Conservation (phyloP, 2,113 vertebrate genomes). For the Takifugu flavidus region DNA sequence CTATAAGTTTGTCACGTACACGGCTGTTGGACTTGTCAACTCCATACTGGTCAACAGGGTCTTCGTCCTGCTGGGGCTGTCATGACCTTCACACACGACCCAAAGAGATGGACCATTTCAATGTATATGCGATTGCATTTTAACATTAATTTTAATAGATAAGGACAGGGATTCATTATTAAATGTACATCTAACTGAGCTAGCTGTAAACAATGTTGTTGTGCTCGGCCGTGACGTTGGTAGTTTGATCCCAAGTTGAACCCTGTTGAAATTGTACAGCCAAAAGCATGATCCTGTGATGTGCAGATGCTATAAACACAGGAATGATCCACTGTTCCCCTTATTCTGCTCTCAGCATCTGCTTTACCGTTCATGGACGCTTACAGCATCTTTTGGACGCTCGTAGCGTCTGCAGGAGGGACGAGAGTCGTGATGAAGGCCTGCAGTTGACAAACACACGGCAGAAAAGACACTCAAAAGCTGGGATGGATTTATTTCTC, state of each 20-base stretch:
- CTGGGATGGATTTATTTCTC: slow-evolving; percentile 47
- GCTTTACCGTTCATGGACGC: not conserved
- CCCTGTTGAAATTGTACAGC: not conserved
- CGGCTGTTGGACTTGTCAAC: slow-evolving; percentile 80
- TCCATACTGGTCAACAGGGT: slow-evolving; percentile 80
- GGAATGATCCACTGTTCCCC: too few species aligned
- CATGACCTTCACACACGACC: slow-evolving; percentile 51
- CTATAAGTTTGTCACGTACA: slow-evolving; percentile 87
- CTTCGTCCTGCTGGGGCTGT: slow-evolving; percentile 76
- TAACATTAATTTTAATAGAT: not conserved
- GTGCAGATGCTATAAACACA: too few species aligned
- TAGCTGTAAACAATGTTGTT: not conserved
- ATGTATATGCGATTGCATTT: not conserved
- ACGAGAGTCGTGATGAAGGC: not conserved
- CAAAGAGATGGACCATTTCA: slow-evolving; percentile 19
- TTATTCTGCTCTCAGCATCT: not conserved
- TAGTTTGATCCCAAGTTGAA: not conserved
- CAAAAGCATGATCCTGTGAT: not conserved
- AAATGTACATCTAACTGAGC: not conserved
- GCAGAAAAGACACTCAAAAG: not conserved
- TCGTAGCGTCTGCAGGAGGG: not conserved
- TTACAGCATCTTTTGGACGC: not conserved
- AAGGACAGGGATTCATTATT: not conserved
- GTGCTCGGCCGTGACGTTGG: not conserved
- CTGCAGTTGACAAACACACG: not conserved